Conservation (phyloP, 2,888 invertebrate genomes). For the Rhagium mordax region DNA sequence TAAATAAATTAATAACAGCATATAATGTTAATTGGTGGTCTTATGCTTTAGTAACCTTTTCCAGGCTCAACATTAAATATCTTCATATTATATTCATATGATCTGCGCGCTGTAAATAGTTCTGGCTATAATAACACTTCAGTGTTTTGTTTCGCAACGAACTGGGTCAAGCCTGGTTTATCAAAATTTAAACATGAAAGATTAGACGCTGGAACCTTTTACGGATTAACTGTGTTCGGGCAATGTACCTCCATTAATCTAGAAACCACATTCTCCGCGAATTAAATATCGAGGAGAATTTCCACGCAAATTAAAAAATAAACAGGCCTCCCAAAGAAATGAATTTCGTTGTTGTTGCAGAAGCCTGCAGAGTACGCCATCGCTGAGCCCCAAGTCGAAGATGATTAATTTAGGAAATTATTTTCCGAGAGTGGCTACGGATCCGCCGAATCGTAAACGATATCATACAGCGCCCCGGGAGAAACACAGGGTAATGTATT, state of each 20-base stretch:
- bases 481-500: constrained; percentile 72
- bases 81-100: too few species aligned
- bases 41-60: too few species aligned
- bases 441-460: constrained; percentile 72
- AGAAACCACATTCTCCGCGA: background rate
- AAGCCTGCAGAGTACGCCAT: constrained; percentile 67
- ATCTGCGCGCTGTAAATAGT: too few species aligned
- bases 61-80: too few species aligned
- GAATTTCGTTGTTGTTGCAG: constrained; percentile 53
- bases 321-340: background rate
- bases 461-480: constrained; percentile 76
- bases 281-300: background rate
- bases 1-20: too few species aligned
- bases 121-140: background rate
- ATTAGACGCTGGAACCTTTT: background rate
- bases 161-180: background rate
- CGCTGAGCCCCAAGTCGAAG: constrained; percentile 66
- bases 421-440: constrained; percentile 67
- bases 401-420: constrained; percentile 68
- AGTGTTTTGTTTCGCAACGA: background rate
- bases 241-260: background rate
- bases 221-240: background rate
- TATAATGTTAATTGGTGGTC: too few species aligned
- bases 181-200: background rate
- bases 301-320: background rate